Conservation (phyloP, 2,888 invertebrate species). For the Caenorhabditis parvicauda region DNA sequence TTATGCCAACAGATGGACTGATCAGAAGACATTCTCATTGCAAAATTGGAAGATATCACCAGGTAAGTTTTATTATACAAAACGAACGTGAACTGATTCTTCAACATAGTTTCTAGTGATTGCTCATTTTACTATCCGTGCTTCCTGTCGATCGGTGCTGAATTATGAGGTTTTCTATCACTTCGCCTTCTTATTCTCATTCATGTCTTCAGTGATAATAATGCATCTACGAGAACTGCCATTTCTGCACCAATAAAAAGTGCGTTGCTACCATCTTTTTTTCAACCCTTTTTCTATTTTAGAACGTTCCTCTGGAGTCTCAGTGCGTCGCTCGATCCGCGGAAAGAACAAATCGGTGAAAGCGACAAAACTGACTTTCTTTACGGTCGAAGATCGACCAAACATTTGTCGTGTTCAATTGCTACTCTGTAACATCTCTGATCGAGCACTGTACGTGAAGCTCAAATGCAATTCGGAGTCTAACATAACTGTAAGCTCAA, state of each 20-base stretch:
- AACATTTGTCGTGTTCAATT: conserved; percentile 44
- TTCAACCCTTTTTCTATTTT: too few species aligned
- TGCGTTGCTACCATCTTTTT: too few species aligned
- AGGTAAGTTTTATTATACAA: conserved; percentile 67
- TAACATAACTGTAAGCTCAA: conserved; percentile 26
- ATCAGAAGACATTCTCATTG: conserved; percentile 96
- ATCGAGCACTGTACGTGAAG: conserved; percentile 44
- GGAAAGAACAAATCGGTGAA: background rate
- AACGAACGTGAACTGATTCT: background rate
- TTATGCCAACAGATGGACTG: conserved; percentile 91
- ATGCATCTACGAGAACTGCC: too few species aligned
- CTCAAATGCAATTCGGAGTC: conserved; percentile 36
- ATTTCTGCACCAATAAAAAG: too few species aligned
- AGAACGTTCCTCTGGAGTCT: too few species aligned
- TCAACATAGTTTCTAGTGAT: background rate
- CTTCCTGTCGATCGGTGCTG: too few species aligned
- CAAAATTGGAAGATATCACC: conserved; percentile 94
- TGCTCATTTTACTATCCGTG: background rate
- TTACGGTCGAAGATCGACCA: conserved; percentile 10
- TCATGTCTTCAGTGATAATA: too few species aligned
- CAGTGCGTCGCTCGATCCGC: too few species aligned
- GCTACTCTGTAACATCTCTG: conserved; percentile 52
- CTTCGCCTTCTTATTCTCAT: too few species aligned
- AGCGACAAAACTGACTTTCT: conserved; percentile 24
- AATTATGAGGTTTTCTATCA: too few species aligned